These are phyloP conservation scores for Oreochromis aureus DNA, from an alignment of 2,113 vertebrate species.

Conservation along the genomic window DNA sequence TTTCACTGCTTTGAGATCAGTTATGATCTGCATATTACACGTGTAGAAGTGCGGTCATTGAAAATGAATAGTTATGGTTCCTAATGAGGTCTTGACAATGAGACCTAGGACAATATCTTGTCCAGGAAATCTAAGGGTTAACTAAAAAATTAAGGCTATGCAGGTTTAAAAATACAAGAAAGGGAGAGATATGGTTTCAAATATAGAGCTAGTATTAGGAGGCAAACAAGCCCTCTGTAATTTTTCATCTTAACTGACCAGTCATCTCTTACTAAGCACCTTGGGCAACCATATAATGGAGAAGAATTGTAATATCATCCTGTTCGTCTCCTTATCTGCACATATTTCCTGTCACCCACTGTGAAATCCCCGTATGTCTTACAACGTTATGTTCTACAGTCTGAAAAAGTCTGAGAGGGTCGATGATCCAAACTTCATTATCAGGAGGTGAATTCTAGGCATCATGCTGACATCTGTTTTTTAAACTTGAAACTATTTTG, in stretches of 20 bases:
- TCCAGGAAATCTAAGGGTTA: neutral
- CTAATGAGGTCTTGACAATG: neutral
- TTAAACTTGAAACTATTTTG: neutral
- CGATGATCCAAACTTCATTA: neutral
- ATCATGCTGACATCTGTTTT: fast-evolving
- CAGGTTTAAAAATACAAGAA: neutral
- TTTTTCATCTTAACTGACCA: neutral
- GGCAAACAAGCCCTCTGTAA: neutral
- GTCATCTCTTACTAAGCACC: fast-evolving
- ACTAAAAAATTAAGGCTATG: fast-evolving
- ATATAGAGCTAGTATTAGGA: neutral
- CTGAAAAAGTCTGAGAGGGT: neutral
- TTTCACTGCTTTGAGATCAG: neutral
- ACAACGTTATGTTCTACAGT: neutral
- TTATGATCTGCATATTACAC: neutral
- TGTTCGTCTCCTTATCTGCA: neutral
- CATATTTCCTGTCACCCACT: neutral
- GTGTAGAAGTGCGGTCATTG: neutral
- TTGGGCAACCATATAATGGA: neutral
- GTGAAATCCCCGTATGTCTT: neutral
- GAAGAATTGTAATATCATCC: too few relatives aligned
- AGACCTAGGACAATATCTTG: neutral
- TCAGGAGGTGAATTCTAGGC: neutral
- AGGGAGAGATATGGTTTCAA: neutral
- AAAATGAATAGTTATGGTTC: neutral